Percentiles rank a stretch among this genome's conserved stretches.
Evolutionary conservation across 2,113 vertebrate genomes (phyloP).

Genomic region (Pseudorasbora parva): DNA sequence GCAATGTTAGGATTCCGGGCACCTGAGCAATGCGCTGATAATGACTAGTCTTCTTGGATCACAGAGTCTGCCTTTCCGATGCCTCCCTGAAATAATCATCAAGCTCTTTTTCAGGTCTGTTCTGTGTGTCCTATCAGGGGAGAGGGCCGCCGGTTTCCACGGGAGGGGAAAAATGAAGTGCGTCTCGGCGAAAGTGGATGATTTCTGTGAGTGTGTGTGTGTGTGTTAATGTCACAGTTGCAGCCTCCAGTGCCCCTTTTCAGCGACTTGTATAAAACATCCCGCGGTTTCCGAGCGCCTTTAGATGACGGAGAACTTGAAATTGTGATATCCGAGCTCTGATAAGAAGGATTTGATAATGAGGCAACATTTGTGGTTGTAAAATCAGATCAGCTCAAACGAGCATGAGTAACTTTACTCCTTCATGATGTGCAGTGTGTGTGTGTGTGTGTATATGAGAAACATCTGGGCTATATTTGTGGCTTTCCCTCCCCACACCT

Average conservation of each 20-base stretch:
- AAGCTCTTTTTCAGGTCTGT: constrained; percentile 29
- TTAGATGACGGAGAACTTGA: not conserved
- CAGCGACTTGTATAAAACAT: constrained; percentile 8
- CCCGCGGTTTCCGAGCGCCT: not conserved
- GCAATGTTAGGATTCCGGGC: constrained; percentile 63
- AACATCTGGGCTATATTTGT: constrained; percentile 50
- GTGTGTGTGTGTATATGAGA: constrained; percentile 40
- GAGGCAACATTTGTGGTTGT: constrained; percentile 33
- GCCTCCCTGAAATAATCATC: constrained; percentile 48
- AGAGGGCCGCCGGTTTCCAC: constrained; percentile 31
- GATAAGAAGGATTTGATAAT: constrained; percentile 31
- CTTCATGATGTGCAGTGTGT: constrained; percentile 37
- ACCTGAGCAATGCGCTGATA: constrained; percentile 71
- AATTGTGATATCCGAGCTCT: not conserved
- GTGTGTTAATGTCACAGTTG: constrained; percentile 12
- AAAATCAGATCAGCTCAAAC: constrained; percentile 63
- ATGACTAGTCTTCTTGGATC: constrained; percentile 72
- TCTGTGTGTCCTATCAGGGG: constrained; percentile 18
- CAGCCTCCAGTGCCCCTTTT: constrained; percentile 11
- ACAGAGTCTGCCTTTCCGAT: constrained; percentile 64
- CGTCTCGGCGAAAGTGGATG: constrained; percentile 5
- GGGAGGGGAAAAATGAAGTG: constrained; percentile 24
- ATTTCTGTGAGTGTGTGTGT: constrained; percentile 2
- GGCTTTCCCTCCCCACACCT: constrained; percentile 58
- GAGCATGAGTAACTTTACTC: constrained; percentile 57